Evolutionary conservation across 2,888 invertebrate species (phyloP).

Genomic region (Heteropelma amictum): DNA sequence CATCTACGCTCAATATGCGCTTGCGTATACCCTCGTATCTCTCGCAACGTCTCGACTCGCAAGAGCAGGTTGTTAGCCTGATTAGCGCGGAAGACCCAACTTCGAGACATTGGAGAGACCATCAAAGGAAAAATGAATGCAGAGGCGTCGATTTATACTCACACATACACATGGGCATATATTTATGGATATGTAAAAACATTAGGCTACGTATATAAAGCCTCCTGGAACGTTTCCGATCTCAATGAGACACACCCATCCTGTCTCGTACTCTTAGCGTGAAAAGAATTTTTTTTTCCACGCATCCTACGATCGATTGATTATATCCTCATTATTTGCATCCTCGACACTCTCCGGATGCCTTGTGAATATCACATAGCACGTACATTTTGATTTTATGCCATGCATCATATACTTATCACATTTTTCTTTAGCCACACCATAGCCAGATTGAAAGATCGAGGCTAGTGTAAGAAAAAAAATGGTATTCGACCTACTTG

Average conservation of each 20-base stretch:
- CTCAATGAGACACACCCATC: slow-evolving; percentile 68
- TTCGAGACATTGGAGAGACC: slow-evolving; percentile 8
- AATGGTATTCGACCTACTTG: too few species aligned
- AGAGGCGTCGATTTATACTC: slow-evolving; percentile 40
- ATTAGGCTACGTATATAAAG: slow-evolving; percentile 27
- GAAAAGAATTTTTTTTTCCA: slow-evolving; percentile 49
- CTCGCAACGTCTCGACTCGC: slow-evolving; percentile 17
- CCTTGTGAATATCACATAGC: slow-evolving; percentile 3
- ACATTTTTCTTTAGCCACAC: background rate
- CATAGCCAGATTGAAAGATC: too few species aligned
- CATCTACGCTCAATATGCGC: slow-evolving; percentile 14
- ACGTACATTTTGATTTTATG: background rate
- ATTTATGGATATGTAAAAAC: background rate
- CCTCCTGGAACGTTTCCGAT: slow-evolving; percentile 63
- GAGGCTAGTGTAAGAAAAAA: too few species aligned
- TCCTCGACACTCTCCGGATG: slow-evolving; percentile 34
- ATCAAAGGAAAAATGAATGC: slow-evolving; percentile 30
- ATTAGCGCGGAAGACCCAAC: slow-evolving; percentile 54
- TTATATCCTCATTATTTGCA: slow-evolving; percentile 67
- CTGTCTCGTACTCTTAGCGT: slow-evolving; percentile 61
- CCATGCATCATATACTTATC: background rate
- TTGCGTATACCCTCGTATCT: background rate
- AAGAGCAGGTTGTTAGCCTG: slow-evolving; percentile 62
- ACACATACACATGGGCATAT: background rate
- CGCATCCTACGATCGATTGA: slow-evolving; percentile 68